These are phyloP conservation scores for Eurystomus glaucurus DNA, from an alignment of 2,797 vertebrate genomes.

Conservation along the genomic window DNA sequence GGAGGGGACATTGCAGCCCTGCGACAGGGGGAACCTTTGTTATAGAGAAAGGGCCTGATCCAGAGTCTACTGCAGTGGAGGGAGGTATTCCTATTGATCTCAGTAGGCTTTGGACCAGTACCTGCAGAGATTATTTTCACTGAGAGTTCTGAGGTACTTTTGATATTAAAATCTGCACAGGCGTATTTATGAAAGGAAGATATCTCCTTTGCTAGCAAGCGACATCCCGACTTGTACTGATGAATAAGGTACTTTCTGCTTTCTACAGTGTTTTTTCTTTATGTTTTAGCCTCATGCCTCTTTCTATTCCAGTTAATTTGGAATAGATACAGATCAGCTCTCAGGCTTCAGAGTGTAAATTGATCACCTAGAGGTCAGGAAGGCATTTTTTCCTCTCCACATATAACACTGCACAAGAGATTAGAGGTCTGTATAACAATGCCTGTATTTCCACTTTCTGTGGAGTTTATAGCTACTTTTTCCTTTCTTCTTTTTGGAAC, in stretches of 20 bases:
- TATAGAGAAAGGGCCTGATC: neutral
- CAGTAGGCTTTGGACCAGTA: constrained; percentile 51
- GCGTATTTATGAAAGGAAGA: constrained; percentile 66
- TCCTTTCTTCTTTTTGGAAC: constrained; percentile 56
- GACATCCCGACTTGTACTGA: constrained; percentile 32
- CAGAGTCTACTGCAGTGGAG: neutral
- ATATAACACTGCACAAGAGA: constrained; percentile 50
- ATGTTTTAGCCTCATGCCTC: constrained; percentile 63
- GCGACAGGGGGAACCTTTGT: constrained; percentile 15
- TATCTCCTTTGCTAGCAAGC: constrained; percentile 25
- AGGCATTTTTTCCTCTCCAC: constrained; percentile 62
- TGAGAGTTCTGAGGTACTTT: constrained; percentile 60
- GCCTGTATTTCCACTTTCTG: constrained; percentile 55
- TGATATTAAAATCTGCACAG: constrained; percentile 64
- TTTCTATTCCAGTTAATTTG: constrained; percentile 71
- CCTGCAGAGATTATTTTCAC: constrained; percentile 57
- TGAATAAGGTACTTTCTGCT: constrained; percentile 65
- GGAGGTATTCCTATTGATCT: constrained; percentile 42
- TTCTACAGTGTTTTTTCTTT: constrained; percentile 65
- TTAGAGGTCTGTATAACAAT: constrained; percentile 66
- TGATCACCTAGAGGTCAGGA: constrained; percentile 73
- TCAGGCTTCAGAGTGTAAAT: constrained; percentile 69
- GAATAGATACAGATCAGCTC: constrained; percentile 67
- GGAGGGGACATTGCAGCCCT: neutral
- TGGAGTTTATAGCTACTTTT: constrained; percentile 64